These are phyloP conservation scores for Lasioglossum morio DNA, from an alignment of 2,888 invertebrate species.

Conservation along the genomic window DNA sequence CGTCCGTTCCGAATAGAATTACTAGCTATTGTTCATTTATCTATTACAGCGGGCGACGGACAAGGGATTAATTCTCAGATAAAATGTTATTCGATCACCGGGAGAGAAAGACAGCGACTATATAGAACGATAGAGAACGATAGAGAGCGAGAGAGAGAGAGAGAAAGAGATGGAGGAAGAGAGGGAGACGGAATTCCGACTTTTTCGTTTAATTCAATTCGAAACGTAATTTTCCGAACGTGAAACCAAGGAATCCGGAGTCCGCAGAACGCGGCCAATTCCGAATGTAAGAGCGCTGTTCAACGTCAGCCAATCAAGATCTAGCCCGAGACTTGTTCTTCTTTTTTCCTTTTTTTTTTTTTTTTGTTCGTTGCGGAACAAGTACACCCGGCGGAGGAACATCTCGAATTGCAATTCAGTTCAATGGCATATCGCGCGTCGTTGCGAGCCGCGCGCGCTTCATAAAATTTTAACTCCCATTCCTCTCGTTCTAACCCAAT, in stretches of 20 bases:
- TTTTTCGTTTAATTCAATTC: neutral
- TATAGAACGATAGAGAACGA: neutral
- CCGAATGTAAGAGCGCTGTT: conserved; percentile 1
- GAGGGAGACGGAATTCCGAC: neutral
- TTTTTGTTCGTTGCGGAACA: conserved; percentile 13
- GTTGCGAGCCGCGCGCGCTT: conserved; percentile 36
- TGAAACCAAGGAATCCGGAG: neutral
- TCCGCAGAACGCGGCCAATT: conserved; percentile 8
- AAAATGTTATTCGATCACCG: conserved; percentile 8
- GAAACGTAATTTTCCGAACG: conserved; percentile 10
- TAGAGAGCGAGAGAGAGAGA: neutral
- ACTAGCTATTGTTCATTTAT: conserved; percentile 7
- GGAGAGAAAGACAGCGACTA: neutral
- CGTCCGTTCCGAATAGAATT: conserved; percentile 7
- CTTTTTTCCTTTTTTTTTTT: neutral
- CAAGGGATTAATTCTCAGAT: conserved; percentile 13
- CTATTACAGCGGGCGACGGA: neutral
- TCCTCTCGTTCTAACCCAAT: conserved; percentile 36
- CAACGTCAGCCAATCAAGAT: conserved; percentile 13
- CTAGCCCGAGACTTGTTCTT: conserved; percentile 1
- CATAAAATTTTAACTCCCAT: conserved; percentile 54
- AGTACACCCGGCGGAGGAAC: conserved; percentile 27
- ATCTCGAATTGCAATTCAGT: conserved; percentile 40
- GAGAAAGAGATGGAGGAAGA: too few species aligned
- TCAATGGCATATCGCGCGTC: conserved; percentile 40